Conservation (phyloP, 37 sponge, comb jelly and placozoan species). For the Axinella damicornis region DNA sequence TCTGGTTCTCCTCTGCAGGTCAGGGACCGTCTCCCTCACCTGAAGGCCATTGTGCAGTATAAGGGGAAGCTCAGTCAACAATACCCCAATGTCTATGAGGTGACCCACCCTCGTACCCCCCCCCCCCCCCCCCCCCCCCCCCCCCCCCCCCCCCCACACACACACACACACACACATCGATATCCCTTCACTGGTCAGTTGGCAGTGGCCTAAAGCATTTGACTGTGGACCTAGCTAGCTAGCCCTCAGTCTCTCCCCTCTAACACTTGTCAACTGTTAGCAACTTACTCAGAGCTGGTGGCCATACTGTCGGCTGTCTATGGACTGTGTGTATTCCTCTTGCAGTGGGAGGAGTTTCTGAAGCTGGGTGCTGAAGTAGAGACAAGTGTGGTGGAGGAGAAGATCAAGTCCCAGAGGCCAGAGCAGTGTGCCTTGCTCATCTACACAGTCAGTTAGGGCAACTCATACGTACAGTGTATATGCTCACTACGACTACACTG, state of each 20-base stretch:
- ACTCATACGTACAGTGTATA: too few relatives aligned
- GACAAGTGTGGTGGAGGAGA: slow-evolving; percentile 71
- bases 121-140: too few relatives aligned
- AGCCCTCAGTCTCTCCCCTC: too few relatives aligned
- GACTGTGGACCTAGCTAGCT: too few relatives aligned
- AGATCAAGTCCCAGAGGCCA: slow-evolving; percentile 59
- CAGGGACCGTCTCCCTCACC: slow-evolving; percentile 80
- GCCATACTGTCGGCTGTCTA: background rate
- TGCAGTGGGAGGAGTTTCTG: slow-evolving; percentile 89
- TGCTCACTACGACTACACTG: too few relatives aligned
- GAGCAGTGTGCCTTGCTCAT: slow-evolving; percentile 78
- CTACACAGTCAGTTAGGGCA: slow-evolving; percentile 84
- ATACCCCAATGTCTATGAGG: slow-evolving; percentile 81
- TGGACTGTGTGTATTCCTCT: background rate
- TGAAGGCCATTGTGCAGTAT: slow-evolving; percentile 96
- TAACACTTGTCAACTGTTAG: background rate
- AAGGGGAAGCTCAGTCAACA: slow-evolving; percentile 79
- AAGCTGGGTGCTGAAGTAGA: slow-evolving; percentile 82
- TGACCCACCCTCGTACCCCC: slow-evolving; percentile 31
- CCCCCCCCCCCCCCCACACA: too few relatives aligned
- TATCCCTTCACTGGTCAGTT: too few relatives aligned
- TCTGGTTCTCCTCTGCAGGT: slow-evolving; percentile 36
- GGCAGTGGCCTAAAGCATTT: too few relatives aligned
- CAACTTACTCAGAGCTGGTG: too few relatives aligned
- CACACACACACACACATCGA: too few relatives aligned